Evolutionary conservation across 2,113 vertebrate species (phyloP).

Genomic region (Dicaeum eximium): DNA sequence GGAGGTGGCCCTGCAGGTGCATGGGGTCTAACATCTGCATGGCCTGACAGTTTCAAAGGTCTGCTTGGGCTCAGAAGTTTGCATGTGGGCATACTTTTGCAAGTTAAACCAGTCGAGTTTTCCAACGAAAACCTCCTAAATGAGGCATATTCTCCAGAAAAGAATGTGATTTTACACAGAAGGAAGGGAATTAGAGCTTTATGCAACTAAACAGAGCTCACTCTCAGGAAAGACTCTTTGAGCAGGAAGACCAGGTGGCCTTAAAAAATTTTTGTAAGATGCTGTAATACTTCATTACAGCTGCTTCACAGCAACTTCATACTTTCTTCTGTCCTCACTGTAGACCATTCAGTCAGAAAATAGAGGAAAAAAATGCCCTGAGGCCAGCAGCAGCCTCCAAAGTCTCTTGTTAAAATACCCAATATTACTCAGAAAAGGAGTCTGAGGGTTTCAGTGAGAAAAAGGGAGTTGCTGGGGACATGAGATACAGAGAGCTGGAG

Average conservation of each 20-base stretch:
- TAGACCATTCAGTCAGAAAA: neutral
- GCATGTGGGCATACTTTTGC: neutral
- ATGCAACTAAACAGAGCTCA: neutral
- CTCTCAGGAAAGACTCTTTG: neutral
- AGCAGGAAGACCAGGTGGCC: neutral
- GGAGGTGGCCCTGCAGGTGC: neutral
- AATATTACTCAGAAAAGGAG: neutral
- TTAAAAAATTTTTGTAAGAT: neutral
- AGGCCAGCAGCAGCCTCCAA: neutral
- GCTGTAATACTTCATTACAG: neutral
- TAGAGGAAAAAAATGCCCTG: neutral
- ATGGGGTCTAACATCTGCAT: neutral
- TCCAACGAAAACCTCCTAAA: neutral
- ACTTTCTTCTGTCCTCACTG: neutral
- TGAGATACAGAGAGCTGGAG: neutral
- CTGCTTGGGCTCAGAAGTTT: neutral
- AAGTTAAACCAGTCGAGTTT: neutral
- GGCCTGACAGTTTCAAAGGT: neutral
- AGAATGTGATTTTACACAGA: neutral
- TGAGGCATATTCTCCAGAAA: neutral
- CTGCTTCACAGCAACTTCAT: neutral
- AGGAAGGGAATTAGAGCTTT: neutral
- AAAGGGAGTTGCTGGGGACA: neutral
- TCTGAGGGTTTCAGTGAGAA: neutral
- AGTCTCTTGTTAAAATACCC: neutral